Evolutionary conservation across 64 coral and sea anemone species (phyloP).

Genomic region (Acropora yongei): DNA sequence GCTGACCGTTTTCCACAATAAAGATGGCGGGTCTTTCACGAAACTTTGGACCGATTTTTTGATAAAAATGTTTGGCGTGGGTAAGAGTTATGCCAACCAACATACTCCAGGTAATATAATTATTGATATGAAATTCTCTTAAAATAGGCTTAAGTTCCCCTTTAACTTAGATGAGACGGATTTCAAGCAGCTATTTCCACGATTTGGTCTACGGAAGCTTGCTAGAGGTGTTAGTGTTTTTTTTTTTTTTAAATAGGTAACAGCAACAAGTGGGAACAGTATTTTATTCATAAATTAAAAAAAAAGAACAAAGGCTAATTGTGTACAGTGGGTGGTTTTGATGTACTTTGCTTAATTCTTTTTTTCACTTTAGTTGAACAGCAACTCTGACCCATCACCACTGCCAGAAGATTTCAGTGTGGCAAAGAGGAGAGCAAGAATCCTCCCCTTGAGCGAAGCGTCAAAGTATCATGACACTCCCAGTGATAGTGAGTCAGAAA

Average conservation of each 20-base stretch:
- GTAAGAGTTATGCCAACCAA: neutral
- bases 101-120: neutral
- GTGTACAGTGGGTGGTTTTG: too few species aligned
- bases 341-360: too few species aligned
- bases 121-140: too few species aligned
- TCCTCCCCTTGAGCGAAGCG: neutral
- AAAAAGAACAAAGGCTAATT: neutral
- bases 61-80: neutral
- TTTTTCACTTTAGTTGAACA: too few species aligned
- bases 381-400: too few species aligned
- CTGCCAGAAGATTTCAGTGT: neutral
- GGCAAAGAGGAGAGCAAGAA: neutral
- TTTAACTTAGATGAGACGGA: neutral
- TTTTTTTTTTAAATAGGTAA: neutral
- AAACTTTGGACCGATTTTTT: neutral
- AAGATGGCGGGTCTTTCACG: neutral
- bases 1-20: neutral
- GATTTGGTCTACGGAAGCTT: neutral
- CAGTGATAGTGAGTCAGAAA: neutral
- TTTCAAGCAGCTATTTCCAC: constrained; percentile 19
- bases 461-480: neutral
- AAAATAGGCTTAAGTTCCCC: neutral
- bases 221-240: neutral
- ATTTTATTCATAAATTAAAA: neutral
- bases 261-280: neutral